Evolutionary conservation across 2,113 vertebrate species (phyloP), one percentile per base, ranked within the genome.

Genomic region (Pao palembangensis): DNA sequence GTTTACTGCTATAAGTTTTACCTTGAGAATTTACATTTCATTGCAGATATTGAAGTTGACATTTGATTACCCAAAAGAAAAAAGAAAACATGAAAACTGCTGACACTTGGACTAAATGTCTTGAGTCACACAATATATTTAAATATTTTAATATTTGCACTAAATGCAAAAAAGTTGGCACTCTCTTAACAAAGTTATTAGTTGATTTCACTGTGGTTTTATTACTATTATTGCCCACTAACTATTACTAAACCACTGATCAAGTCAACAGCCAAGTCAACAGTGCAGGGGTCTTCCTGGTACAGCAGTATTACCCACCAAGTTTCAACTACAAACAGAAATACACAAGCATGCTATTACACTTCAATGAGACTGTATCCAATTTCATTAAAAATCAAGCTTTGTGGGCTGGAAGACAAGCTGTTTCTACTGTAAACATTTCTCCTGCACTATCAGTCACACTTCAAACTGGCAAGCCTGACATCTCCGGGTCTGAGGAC

Each of bases 301-400:
- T 76, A 78, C 79, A 64, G 88, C 85, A 82, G 88, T 87, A 85
- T n/a, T 81, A 76, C 71, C 79, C 81, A n/a, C 66, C 52, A 71
- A 78, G 75, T 79, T 89, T 73, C 61, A 51, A 42, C 73, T 67
- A 73, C 68, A 76, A 68, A 66, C 58, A 63, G 25, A 67, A 67
- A 72, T 73, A 63, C 76, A 73, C 53, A 19, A 23, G 21, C 69
- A 59, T 15, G 28, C 69, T 58, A 55, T 69, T 70, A 58, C 59
- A 66, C 69, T 72, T 51, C 82, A 64, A 71, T 82, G 65, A 64
- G 55, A 71, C 67, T 75, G 63, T 58, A 52, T 53, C 69, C 43
- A 20, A 70, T 70, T 63, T 78, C 70, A 64, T 71, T 72, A 68
- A 72, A 66, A 80, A 81, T 67, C 60, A 69, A 82, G 73, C 76